These are phyloP conservation scores for Arremon brunneinucha DNA, from an alignment of 2,797 vertebrate genomes.

Conservation along the genomic window DNA sequence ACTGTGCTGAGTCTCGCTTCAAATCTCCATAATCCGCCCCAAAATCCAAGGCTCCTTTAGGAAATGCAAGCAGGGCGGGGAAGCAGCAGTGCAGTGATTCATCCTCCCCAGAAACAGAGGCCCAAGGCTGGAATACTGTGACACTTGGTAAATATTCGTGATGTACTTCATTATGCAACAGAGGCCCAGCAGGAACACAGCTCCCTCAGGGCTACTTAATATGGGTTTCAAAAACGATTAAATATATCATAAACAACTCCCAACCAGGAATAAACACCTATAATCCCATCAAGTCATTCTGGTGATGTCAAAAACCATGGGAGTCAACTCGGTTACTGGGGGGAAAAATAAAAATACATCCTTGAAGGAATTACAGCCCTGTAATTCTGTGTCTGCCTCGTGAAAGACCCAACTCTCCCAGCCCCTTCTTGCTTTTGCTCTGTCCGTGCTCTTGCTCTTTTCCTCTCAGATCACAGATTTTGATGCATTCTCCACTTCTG, in stretches of 20 bases:
- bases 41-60: background rate
- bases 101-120: conserved; percentile 37
- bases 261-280: conserved; percentile 65
- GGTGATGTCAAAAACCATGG: conserved; percentile 46
- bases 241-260: conserved; percentile 70
- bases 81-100: conserved; percentile 28
- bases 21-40: background rate
- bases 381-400: background rate
- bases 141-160: conserved; percentile 60
- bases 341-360: background rate
- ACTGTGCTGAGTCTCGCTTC: background rate
- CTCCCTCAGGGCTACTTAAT: conserved; percentile 57
- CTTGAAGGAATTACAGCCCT: background rate
- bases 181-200: conserved; percentile 56
- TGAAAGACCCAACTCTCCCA: background rate
- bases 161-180: conserved; percentile 61
- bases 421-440: background rate
- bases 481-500: background rate
- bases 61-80: conserved; percentile 15
- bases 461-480: background rate
- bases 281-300: conserved; percentile 47
- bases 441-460: background rate
- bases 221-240: conserved; percentile 60
- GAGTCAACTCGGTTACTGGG: background rate
- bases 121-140: conserved; percentile 44